A percentile compares a stretch with the other conserved stretches of the same genome.
These are phyloP conservation scores for Conus canariensis DNA, from an alignment of 2,888 invertebrate species.

Conservation along the genomic window DNA sequence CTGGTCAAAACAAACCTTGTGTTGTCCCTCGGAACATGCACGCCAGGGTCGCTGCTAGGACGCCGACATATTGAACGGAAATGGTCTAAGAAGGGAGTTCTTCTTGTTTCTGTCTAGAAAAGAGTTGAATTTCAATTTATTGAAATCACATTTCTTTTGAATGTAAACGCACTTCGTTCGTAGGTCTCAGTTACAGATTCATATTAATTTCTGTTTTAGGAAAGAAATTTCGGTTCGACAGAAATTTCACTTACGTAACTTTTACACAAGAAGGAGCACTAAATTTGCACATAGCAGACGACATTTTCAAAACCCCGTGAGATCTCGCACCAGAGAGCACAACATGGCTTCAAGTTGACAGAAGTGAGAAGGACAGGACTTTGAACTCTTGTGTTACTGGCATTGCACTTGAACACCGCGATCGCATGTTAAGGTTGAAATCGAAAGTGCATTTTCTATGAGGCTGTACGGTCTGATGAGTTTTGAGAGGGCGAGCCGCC, in stretches of 20 bases:
- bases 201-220: too few relatives aligned
- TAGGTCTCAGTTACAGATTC: too few relatives aligned
- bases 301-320: background rate
- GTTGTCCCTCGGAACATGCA: background rate
- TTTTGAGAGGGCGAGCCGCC: conserved; percentile 63
- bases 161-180: too few relatives aligned
- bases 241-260: too few relatives aligned
- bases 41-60: background rate
- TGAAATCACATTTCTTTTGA: too few relatives aligned
- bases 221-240: too few relatives aligned
- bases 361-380: conserved; percentile 15
- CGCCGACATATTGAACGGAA: conserved; percentile 20
- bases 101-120: background rate
- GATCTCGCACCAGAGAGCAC: background rate
- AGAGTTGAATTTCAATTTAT: background rate
- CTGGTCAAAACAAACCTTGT: too few relatives aligned
- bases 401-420: background rate
- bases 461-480: conserved; percentile 63
- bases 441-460: conserved; percentile 56
- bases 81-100: background rate
- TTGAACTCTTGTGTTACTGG: background rate
- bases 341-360: conserved; percentile 28
- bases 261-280: too few relatives aligned
- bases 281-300: conserved; percentile 4
- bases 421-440: background rate